These are phyloP conservation scores for Drosophila kokeensis DNA, from an alignment of 2,888 invertebrate species.

Conservation along the genomic window DNA sequence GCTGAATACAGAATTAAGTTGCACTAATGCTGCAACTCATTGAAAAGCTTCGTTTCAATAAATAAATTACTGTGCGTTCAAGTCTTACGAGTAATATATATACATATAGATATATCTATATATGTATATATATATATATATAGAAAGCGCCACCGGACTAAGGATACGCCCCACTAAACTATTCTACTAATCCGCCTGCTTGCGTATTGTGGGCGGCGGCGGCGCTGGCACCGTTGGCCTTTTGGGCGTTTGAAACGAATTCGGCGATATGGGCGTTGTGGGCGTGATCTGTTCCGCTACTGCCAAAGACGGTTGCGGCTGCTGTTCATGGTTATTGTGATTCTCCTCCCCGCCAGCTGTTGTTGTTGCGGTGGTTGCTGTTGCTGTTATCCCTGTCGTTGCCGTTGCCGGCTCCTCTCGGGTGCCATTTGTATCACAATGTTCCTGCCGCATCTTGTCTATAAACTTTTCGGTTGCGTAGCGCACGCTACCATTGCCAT, in stretches of 20 bases:
- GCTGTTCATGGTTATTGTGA: conserved; percentile 60
- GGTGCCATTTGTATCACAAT: conserved; percentile 69
- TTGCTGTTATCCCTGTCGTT: conserved; percentile 2
- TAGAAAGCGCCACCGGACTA: conserved; percentile 51
- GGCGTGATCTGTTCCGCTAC: conserved; percentile 47
- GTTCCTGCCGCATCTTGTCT: conserved; percentile 71
- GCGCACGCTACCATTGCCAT: conserved; percentile 67
- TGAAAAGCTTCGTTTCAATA: conserved; percentile 45
- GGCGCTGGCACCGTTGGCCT: conserved; percentile 83
- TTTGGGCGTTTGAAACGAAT: conserved; percentile 80
- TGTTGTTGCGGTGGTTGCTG: conserved; percentile 13
- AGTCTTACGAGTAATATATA: conserved; percentile 51
- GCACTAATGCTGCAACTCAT: conserved; percentile 46
- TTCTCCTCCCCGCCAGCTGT: conserved; percentile 44
- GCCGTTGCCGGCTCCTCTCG: conserved; percentile 41
- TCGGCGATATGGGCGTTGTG: conserved; percentile 81
- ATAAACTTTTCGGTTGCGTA: conserved; percentile 73
- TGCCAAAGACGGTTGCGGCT: conserved; percentile 44
- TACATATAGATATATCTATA: neutral
- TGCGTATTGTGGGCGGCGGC: conserved; percentile 80
- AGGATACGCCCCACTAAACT: conserved; percentile 50
- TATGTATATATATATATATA: neutral
- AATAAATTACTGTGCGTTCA: conserved; percentile 70
- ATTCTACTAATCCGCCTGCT: conserved; percentile 65
- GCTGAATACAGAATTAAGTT: conserved; percentile 67